Percentiles rank a stretch among this genome's conserved stretches.
These are phyloP conservation scores for Rhingia campestris DNA, from an alignment of 2,888 invertebrate species.

Conservation along the genomic window DNA sequence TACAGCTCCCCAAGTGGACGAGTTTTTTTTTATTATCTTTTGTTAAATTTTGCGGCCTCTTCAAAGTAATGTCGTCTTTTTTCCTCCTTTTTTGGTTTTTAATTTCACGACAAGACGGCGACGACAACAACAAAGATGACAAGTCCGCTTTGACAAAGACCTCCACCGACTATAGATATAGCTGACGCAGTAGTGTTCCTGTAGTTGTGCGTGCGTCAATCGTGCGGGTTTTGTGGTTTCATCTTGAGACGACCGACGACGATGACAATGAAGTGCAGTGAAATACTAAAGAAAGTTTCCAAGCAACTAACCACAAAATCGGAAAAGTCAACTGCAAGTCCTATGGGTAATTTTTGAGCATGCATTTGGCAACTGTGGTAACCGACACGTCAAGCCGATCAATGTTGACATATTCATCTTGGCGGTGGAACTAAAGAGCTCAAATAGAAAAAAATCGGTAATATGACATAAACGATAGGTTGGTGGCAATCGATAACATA, in stretches of 20 bases:
- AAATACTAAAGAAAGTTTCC: conserved; percentile 43
- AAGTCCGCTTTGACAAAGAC: conserved; percentile 46
- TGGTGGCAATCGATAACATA: background rate
- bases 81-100: conserved; percentile 4
- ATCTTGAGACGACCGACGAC: background rate
- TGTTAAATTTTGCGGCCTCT: conserved; percentile 33
- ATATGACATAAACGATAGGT: conserved; percentile 17
- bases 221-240: conserved; percentile 33
- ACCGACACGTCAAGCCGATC: conserved; percentile 17
- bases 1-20: background rate
- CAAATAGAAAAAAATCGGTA: conserved; percentile 10
- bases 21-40: conserved; percentile 11
- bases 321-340: conserved; percentile 21
- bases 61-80: conserved; percentile 26
- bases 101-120: conserved; percentile 23
- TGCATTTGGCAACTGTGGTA: conserved; percentile 16
- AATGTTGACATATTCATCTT: conserved; percentile 23
- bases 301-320: conserved; percentile 40
- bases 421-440: background rate
- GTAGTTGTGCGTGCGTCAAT: conserved; percentile 7
- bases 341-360: background rate
- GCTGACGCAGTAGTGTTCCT: conserved; percentile 17
- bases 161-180: conserved; percentile 32
- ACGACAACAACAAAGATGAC: conserved; percentile 18
- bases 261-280: conserved; percentile 13